Percentiles rank a stretch among this genome's conserved stretches.
These are phyloP conservation scores for Loxodonta africana DNA, from an alignment of 2,113 vertebrate species.

Conservation along the genomic window DNA sequence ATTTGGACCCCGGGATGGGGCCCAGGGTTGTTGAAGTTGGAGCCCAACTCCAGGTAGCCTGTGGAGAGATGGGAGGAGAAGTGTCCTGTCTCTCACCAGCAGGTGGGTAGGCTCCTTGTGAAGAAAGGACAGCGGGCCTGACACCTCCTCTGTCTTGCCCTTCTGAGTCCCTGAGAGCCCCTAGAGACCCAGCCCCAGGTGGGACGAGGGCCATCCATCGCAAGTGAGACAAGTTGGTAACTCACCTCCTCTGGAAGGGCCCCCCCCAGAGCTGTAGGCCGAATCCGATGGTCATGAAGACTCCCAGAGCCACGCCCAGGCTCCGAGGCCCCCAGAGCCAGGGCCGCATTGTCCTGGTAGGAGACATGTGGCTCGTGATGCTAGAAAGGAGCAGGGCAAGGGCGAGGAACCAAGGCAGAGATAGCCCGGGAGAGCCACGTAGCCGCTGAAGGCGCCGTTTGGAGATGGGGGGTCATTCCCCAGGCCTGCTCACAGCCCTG, in stretches of 20 bases:
- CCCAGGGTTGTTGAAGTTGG: constrained; percentile 65
- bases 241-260: constrained; percentile 83
- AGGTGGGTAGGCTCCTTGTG: background rate
- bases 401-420: constrained; percentile 60
- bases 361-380: constrained; percentile 51
- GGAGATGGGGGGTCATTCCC: constrained; percentile 75
- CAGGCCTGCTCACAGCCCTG: constrained; percentile 60
- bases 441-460: constrained; percentile 33
- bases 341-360: constrained; percentile 75
- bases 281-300: constrained; percentile 86
- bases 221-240: background rate
- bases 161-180: constrained; percentile 9
- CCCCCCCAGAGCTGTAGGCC: constrained; percentile 83
- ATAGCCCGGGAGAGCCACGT: constrained; percentile 26
- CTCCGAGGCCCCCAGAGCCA: constrained; percentile 75
- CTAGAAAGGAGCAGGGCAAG: constrained; percentile 25
- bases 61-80: background rate
- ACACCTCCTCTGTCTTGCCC: background rate
- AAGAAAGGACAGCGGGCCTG: background rate
- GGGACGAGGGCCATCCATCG: background rate
- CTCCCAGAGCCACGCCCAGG: constrained; percentile 83
- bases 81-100: background rate
- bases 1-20: background rate
- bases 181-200: constrained; percentile 30
- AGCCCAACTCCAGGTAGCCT: constrained; percentile 44